Evolutionary conservation across 2,888 invertebrate species (phyloP), one percentile per base, ranked within the genome.

Genomic region (Boloria selene): DNA sequence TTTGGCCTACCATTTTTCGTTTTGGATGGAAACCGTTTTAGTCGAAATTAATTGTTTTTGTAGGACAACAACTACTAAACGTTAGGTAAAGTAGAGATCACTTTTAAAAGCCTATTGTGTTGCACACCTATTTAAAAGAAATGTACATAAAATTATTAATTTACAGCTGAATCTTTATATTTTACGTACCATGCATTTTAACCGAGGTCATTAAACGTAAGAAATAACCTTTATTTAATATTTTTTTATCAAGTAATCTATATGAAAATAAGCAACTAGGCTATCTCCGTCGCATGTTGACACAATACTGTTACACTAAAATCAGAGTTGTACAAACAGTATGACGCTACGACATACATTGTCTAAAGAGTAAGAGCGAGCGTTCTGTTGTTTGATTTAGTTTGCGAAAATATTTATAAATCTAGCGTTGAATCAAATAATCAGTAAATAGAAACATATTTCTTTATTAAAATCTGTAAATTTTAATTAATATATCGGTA

Each of bases 41-140:
- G 75, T 87, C 88, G 88, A 89, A 88, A 89, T 90, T 88, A 86
- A 91, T 91, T 90, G 90, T 89, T 91, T 88, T 87, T 81, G 82
- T 84, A 75, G 71, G 67, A 73, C 70, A 71, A 67, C 69, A 70
- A 70, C 61, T 66, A 71, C 70, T 66, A 53, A 70, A 65, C 69
- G 68, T 60, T 44, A 60, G 61, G 65, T 61, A 55, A n/a, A n/a
- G n/a, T 52, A 31, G 45, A 47, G 54, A 42, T 55, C 55, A 17
- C 14, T 14, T 42, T 42, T 54, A 22, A 22, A 22, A 22, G 54
- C 44, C n/a, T n/a, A n/a, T 55, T 55, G 55, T n/a, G 44, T n/a
- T n/a, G n/a, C n/a, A n/a, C n/a, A n/a, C n/a, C n/a, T n/a, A n/a
- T 22, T 22, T 22, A 22, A 22, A 22, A 22, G 22, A n/a, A n/a